Base-by-base conservation (phyloP, 2,888 invertebrate genomes). In the Drosophila affinis region DNA sequence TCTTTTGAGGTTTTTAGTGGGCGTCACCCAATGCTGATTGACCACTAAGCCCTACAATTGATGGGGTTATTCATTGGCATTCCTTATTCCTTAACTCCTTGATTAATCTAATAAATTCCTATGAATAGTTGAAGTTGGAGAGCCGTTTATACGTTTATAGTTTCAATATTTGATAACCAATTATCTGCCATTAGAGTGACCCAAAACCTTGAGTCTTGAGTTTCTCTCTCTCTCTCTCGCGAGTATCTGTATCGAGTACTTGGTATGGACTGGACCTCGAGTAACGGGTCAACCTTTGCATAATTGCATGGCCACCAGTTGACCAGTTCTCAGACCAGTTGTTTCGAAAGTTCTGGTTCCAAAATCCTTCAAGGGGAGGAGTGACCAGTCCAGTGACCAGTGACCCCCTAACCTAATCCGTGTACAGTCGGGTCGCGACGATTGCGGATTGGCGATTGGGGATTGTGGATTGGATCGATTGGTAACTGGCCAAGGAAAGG, bases 401-500 rank as follows among this genome's bases (percentile, higher is more conserved):
- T 29, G 29, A 29, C 29, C 29, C 29, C 29, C 29, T 29, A 29
- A 29, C 29, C 29, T 7, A 29, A 29, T 45, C 44, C n/a, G 9
- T 46, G 32, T 61, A 32, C 46, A 18, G 46, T 17, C 12, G 12
- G 12, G 24, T 5, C 4, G 24, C 24, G 24, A 24, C 24, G 34
- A 34, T 34, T 39, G 39, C 2, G 39, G 39, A 18, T 17, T 7
- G 54, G 51, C 4, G 9, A 45, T 14, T 12, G 34, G 2, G 34
- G 34, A 34, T 34, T 39, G 39, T 2, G 39, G 39, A 17, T 17
- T 7, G 54, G 47, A 47, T 60, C 77, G 72, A 77, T 61, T 67
- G 58, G 52, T 55, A 62, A 54, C 62, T 58, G 75, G 64, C 62
- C 77, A 79, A 71, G 53, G 67, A 53, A 53, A 52, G 55, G 55